These are phyloP conservation scores for Ceyx cyanopectus DNA, from an alignment of 2,113 vertebrate species.

Conservation along the genomic window DNA sequence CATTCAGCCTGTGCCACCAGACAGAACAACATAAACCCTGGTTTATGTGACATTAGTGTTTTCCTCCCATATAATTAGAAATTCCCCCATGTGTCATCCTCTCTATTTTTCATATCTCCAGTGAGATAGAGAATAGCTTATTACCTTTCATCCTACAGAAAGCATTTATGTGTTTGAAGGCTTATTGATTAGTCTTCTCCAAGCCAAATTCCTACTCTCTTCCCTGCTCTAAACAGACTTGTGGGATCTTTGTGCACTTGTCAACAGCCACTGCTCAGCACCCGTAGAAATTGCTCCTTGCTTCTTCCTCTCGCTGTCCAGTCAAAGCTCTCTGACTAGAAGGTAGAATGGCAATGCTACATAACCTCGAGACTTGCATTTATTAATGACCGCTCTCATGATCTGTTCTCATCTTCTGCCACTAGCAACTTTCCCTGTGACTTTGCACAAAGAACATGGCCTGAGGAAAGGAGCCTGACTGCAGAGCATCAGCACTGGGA, in stretches of 20 bases:
- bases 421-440: not conserved
- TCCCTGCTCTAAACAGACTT: not conserved
- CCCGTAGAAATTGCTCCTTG: not conserved
- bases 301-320: not conserved
- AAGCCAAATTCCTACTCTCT: not conserved
- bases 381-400: not conserved
- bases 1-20: not conserved
- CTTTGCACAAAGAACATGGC: not conserved
- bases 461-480: not conserved
- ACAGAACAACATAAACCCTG: accelerated
- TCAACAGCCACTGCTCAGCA: not conserved
- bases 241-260: not conserved
- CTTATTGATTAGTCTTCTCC: not conserved
- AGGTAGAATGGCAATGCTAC: not conserved
- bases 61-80: not conserved
- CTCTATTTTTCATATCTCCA: not conserved
- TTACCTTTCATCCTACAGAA: not conserved
- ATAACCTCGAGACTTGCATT: not conserved
- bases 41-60: not conserved
- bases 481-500: accelerated
- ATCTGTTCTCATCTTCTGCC: not conserved
- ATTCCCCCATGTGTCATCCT: not conserved
- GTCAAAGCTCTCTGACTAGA: not conserved
- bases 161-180: not conserved
- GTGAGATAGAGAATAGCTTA: not conserved